Evolutionary conservation across 2,888 invertebrate species (phyloP).

Genomic region (Dorcus parallelipipedus): DNA sequence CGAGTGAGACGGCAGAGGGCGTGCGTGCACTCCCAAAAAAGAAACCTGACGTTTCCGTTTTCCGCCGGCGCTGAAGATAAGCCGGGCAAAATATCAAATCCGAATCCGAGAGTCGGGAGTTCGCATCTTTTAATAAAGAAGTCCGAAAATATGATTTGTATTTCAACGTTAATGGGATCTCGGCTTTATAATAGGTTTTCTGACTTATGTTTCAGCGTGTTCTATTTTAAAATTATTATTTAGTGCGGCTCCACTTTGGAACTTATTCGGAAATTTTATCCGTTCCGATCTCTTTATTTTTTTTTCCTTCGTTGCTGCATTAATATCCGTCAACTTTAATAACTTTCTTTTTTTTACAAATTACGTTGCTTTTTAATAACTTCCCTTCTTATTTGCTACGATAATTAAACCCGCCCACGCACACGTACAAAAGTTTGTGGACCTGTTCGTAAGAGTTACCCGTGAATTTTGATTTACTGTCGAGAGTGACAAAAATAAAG

Average conservation of each 20-base stretch:
- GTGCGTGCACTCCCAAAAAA: too few species aligned
- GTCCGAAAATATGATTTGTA: constrained; percentile 19
- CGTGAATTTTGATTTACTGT: too few species aligned
- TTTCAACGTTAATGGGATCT: constrained; percentile 15
- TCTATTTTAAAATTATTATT: constrained; percentile 24
- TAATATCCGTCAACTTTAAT: too few species aligned
- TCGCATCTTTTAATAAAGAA: constrained; percentile 13
- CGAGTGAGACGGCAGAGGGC: too few species aligned
- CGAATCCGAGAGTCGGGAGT: neutral
- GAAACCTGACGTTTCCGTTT: neutral
- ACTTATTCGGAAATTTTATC: constrained; percentile 4
- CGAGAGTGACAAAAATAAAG: too few species aligned
- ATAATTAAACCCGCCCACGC: too few species aligned
- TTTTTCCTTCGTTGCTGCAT: too few species aligned
- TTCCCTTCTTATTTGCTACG: too few species aligned
- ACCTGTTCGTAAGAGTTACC: too few species aligned
- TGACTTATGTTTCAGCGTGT: constrained; percentile 27
- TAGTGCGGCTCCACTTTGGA: constrained; percentile 8
- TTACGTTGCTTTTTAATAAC: too few species aligned
- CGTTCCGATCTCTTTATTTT: constrained; percentile 1
- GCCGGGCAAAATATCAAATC: neutral
- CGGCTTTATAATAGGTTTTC: constrained; percentile 26
- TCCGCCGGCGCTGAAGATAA: neutral
- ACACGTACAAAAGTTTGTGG: too few species aligned
- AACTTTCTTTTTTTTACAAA: too few species aligned